phyloP scores from a whole-genome alignment of 2,888 invertebrate species.

The Dynastes hyllus region DNA sequence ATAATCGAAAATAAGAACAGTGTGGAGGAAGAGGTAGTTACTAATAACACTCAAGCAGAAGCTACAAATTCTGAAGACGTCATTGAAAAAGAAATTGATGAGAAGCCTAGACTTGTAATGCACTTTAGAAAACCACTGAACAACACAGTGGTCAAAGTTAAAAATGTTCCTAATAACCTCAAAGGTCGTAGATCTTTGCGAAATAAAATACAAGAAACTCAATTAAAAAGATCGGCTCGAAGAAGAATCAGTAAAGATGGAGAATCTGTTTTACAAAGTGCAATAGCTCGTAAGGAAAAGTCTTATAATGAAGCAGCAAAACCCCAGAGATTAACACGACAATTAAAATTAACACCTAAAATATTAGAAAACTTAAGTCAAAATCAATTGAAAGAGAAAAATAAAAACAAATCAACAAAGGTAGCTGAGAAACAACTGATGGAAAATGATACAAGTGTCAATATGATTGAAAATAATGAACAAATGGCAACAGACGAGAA shows the following conservation, averaged over 20 bases:
- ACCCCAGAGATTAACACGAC: slow-evolving; percentile 73
- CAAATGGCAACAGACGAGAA: slow-evolving; percentile 35
- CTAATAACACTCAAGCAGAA: slow-evolving; percentile 13
- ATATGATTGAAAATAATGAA: slow-evolving; percentile 53
- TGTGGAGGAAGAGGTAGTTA: slow-evolving; percentile 39
- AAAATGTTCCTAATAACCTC: slow-evolving; percentile 28
- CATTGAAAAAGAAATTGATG: slow-evolving; percentile 51
- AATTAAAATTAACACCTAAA: slow-evolving; percentile 80
- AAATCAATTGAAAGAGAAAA: slow-evolving; percentile 49
- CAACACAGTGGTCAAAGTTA: slow-evolving; percentile 65
- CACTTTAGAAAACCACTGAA: slow-evolving; percentile 69
- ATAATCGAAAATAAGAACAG: slow-evolving; percentile 36
- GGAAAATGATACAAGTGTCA: slow-evolving; percentile 53
- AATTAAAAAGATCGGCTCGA: slow-evolving; percentile 77
- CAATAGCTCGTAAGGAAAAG: slow-evolving; percentile 83
- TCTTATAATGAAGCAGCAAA: slow-evolving; percentile 75
- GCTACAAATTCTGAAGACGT: slow-evolving; percentile 45
- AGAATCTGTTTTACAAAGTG: slow-evolving; percentile 80
- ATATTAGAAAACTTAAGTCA: slow-evolving; percentile 78
- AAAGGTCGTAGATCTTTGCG: slow-evolving; percentile 70
- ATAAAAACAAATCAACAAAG: slow-evolving; percentile 51
- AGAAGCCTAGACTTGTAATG: slow-evolving; percentile 59
- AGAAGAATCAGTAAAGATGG: slow-evolving; percentile 77
- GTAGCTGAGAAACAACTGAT: slow-evolving; percentile 54
- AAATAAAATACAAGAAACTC: slow-evolving; percentile 56